Evolutionary conservation across 2,888 invertebrate genomes (phyloP), one percentile per base, ranked within the genome.

Genomic region (Catocala fraxini): DNA sequence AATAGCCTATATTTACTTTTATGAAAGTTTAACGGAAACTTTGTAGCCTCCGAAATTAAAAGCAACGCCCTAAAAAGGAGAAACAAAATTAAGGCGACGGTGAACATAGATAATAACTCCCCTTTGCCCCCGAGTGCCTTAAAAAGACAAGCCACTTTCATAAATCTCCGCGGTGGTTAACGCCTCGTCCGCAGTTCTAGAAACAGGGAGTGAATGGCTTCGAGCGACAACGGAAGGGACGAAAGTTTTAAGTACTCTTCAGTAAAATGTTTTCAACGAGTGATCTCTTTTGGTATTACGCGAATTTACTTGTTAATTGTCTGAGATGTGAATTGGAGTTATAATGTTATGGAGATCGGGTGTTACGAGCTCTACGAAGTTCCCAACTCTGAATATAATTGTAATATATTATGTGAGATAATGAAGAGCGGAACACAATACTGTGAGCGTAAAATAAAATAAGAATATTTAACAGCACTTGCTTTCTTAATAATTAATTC

Each of bases 141-240:
- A 82, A 88, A 88, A 88, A 87, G 89, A 89, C 87, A 86, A 85
- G 86, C 84, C 83, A 88, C 88, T 88, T 89, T 85, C 83, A 89
- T 90, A 89, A 90, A 89, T 90, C 89, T 89, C 76, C 63, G 78
- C 80, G 86, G 89, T 88, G 87, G 89, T 90, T 89, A 89, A 84
- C 89, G 88, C 87, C 87, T 89, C 85, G 86, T 85, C 87, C 83
- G 81, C 85, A 89, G 87, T 89, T 82, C 82, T 76, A 83, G 84
- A 83, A 89, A 89, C 87, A 89, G 85, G 86, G 84, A 80, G 81
- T 65, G 72, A 79, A 85, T 83, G 78, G 84, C 86, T 86, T 77
- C 71, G 63, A 85, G 85, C 86, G 82, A 87, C 87, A 88, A 79
- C 80, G 80, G 76, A 77, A 84, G 81, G 81, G 86, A 72, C 74